These are phyloP conservation scores for Timandra comae DNA, from an alignment of 2,888 invertebrate species.

Conservation along the genomic window DNA sequence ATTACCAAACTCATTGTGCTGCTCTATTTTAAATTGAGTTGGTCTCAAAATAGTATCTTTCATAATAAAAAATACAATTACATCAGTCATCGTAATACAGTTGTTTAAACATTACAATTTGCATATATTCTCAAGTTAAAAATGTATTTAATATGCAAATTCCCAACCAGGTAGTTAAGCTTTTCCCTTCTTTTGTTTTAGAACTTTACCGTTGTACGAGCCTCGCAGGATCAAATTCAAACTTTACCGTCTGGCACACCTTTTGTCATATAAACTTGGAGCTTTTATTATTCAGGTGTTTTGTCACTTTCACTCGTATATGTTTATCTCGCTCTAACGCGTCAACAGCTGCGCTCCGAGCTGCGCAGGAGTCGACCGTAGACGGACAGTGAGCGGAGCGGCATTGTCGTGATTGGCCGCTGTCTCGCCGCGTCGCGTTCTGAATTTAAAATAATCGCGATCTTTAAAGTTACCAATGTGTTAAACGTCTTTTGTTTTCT, in stretches of 20 bases:
- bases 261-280: constrained; percentile 47
- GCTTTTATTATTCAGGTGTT: constrained; percentile 65
- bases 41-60: constrained; percentile 10
- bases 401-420: constrained; percentile 64
- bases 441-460: constrained; percentile 59
- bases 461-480: constrained; percentile 48
- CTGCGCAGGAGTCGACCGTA: constrained; percentile 66
- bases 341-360: constrained; percentile 34
- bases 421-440: constrained; percentile 39
- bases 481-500: constrained; percentile 34
- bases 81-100: constrained; percentile 6
- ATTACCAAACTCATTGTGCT: constrained; percentile 8
- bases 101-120: constrained; percentile 13
- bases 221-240: constrained; percentile 36
- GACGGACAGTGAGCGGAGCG: constrained; percentile 69
- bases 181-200: constrained; percentile 1
- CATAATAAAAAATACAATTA: constrained; percentile 8
- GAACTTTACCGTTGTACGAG: constrained; percentile 18
- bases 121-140: too few species aligned
- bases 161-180: neutral
- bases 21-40: constrained; percentile 3
- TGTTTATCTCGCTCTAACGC: constrained; percentile 44
- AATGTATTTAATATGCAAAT: neutral
- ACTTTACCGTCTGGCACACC: constrained; percentile 40
- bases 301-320: constrained; percentile 35